These are phyloP conservation scores for Vultur gryphus DNA, from an alignment of 2,797 vertebrate genomes.

Conservation along the genomic window DNA sequence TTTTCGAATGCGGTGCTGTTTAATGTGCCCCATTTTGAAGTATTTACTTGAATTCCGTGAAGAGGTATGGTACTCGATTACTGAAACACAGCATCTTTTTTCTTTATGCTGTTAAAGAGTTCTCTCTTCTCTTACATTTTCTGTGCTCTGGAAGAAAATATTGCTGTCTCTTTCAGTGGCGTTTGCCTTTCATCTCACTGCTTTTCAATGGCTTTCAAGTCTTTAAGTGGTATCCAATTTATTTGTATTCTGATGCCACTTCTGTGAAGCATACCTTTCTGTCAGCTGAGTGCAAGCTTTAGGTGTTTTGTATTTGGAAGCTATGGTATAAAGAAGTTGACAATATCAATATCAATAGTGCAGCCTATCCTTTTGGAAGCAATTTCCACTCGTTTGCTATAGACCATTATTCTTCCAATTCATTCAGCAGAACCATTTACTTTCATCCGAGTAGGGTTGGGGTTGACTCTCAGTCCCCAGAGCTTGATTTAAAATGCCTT, in stretches of 20 bases:
- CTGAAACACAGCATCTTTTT: slow-evolving; percentile 30
- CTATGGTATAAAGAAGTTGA: slow-evolving; percentile 51
- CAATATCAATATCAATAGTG: neutral
- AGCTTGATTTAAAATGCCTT: slow-evolving; percentile 5
- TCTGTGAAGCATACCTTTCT: slow-evolving; percentile 39
- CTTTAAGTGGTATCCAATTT: slow-evolving; percentile 65
- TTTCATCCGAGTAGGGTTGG: neutral
- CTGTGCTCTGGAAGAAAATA: slow-evolving; percentile 54
- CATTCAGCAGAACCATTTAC: slow-evolving; percentile 11
- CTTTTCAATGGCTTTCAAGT: slow-evolving; percentile 47
- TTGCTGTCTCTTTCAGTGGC: slow-evolving; percentile 58
- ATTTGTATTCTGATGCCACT: slow-evolving; percentile 66
- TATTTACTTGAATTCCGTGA: slow-evolving; percentile 42
- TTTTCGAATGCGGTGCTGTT: neutral
- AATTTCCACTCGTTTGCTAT: slow-evolving; percentile 28
- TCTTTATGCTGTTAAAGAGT: slow-evolving; percentile 30
- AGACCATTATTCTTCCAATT: slow-evolving; percentile 25
- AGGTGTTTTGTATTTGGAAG: slow-evolving; percentile 30
- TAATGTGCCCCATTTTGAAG: slow-evolving; percentile 17
- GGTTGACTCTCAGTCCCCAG: neutral
- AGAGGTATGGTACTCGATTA: neutral
- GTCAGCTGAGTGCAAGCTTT: slow-evolving; percentile 32
- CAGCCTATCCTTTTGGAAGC: slow-evolving; percentile 25
- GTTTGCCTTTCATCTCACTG: slow-evolving; percentile 65
- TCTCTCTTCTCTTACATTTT: slow-evolving; percentile 50